Percentiles rank a stretch among this genome's conserved stretches.
Conservation (phyloP, 2,797 vertebrate species). For the Tapera naevia region DNA sequence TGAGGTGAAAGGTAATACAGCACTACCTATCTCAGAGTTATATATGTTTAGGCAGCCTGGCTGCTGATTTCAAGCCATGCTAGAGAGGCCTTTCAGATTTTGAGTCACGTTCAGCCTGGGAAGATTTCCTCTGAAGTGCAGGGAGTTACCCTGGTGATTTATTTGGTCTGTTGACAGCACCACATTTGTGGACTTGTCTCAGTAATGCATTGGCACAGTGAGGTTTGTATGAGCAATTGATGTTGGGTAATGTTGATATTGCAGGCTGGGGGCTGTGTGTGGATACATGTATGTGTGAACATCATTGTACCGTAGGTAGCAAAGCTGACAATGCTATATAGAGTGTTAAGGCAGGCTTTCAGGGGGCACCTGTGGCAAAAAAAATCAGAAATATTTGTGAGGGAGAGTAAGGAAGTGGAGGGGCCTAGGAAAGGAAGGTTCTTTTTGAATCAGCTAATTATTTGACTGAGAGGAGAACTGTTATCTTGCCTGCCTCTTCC, state of each 20-base stretch:
- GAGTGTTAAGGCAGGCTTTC: background rate
- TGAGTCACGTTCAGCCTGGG: background rate
- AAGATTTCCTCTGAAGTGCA: background rate
- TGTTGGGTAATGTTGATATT: accelerated
- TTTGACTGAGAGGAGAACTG: background rate
- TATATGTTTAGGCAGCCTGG: background rate
- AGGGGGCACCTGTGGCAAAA: background rate
- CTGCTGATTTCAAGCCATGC: background rate
- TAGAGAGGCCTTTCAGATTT: background rate
- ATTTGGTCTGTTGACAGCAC: background rate
- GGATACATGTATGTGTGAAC: background rate
- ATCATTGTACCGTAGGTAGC: accelerated
- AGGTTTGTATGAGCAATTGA: background rate
- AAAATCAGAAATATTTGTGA: background rate
- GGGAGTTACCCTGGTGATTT: background rate
- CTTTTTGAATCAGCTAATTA: background rate
- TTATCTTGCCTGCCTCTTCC: background rate
- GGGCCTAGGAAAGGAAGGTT: background rate
- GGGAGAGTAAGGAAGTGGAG: background rate
- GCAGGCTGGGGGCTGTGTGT: background rate
- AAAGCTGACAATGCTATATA: background rate
- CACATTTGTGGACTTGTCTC: background rate
- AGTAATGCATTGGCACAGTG: background rate
- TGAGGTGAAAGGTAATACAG: background rate
- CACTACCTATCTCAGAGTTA: background rate